phyloP scores from a whole-genome alignment of 2,113 vertebrate genomes.

The Platycercus adscitus region DNA sequence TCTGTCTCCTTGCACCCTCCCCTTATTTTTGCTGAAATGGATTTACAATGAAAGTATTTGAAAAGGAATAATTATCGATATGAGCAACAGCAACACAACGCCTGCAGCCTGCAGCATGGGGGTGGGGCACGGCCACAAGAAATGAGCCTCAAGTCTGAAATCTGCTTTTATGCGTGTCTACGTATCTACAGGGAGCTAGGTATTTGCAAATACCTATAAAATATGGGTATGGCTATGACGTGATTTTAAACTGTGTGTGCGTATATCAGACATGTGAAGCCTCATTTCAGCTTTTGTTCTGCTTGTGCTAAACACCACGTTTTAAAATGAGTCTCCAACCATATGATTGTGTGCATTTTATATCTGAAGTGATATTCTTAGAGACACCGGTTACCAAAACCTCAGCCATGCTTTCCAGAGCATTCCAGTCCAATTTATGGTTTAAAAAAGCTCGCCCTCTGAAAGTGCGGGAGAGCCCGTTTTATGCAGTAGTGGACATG shows the following conservation, averaged over 20 bases:
- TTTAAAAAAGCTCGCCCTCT: neutral
- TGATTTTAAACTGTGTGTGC: neutral
- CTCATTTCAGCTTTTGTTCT: neutral
- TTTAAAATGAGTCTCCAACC: neutral
- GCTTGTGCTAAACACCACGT: rapidly evolving
- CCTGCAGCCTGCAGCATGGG: neutral
- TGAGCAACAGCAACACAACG: constrained; percentile 2
- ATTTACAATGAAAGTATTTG: constrained; percentile 38
- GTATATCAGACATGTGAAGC: rapidly evolving
- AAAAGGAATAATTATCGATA: constrained; percentile 49
- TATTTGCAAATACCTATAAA: neutral
- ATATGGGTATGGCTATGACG: neutral
- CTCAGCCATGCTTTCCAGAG: neutral
- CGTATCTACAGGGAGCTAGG: neutral
- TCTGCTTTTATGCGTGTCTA: neutral
- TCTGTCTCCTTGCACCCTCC: neutral
- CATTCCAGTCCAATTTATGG: constrained; percentile 3
- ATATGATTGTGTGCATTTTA: neutral
- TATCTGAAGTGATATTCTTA: neutral
- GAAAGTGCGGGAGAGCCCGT: neutral
- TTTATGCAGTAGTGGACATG: constrained; percentile 39
- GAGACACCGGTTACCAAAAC: neutral
- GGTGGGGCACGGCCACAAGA: neutral
- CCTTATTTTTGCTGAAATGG: constrained; percentile 33
- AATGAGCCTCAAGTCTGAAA: neutral